phyloP scores from a whole-genome alignment of 64 coral and sea anemone species.

The Platygyra sinensis region DNA sequence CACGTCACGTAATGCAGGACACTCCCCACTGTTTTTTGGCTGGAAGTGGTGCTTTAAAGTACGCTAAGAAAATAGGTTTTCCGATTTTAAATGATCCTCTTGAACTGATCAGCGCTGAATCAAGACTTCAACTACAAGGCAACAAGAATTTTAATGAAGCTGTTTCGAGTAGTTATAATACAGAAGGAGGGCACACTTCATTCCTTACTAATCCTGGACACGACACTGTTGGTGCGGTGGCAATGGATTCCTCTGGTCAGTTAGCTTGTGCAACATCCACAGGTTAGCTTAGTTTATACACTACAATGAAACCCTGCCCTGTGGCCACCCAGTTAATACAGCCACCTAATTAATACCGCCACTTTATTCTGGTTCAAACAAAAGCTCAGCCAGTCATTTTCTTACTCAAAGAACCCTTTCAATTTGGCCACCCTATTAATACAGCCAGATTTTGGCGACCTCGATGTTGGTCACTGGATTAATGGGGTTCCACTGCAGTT shows the following conservation, averaged over 20 bases:
- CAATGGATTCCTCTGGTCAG: conserved; percentile 70
- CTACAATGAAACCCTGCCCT: too few species aligned
- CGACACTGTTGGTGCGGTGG: conserved; percentile 91
- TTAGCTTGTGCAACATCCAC: conserved; percentile 88
- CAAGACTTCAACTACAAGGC: conserved; percentile 20
- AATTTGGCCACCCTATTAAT: too few species aligned
- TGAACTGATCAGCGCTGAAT: conserved; percentile 38
- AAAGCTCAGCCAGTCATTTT: too few species aligned
- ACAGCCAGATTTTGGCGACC: too few species aligned
- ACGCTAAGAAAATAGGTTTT: conserved; percentile 69
- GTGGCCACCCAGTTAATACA: too few species aligned
- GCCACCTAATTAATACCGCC: too few species aligned
- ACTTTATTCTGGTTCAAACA: too few species aligned
- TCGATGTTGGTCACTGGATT: too few species aligned
- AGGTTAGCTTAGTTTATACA: conserved; percentile 30
- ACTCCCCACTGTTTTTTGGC: conserved; percentile 69
- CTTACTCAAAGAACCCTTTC: too few species aligned
- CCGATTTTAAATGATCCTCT: conserved; percentile 66
- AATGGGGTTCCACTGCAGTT: too few species aligned
- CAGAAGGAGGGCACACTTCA: neutral
- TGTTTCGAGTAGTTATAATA: conserved; percentile 14
- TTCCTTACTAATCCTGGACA: conserved; percentile 12
- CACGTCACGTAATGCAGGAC: conserved; percentile 75
- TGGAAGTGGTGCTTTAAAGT: conserved; percentile 73
- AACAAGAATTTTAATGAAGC: conserved; percentile 17